phyloP scores from a whole-genome alignment of 1,140 invertebrate genomes.

The Hylaeus anthracinus region DNA sequence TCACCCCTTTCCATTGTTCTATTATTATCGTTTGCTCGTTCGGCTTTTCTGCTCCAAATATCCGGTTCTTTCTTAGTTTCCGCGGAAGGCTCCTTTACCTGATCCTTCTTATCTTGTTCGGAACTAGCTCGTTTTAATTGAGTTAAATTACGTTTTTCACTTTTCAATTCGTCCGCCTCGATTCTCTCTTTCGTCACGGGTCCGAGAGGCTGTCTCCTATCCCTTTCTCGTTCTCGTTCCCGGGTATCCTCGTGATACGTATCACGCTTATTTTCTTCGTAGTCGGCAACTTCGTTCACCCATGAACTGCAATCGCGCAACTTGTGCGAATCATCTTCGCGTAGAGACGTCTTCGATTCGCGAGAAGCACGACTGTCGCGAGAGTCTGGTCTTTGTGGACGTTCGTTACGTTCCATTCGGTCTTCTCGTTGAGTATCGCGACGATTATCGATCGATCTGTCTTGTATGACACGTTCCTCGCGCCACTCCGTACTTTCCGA shows the following conservation, averaged over 20 bases:
- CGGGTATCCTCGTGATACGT: conserved; percentile 73
- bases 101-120: conserved; percentile 75
- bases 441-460: conserved; percentile 61
- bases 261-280: conserved; percentile 78
- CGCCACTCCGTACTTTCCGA: conserved; percentile 70
- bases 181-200: conserved; percentile 85
- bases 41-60: conserved; percentile 71
- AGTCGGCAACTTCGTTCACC: conserved; percentile 79
- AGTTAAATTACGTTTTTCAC: conserved; percentile 82
- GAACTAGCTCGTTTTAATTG: conserved; percentile 79
- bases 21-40: conserved; percentile 53
- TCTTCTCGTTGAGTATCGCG: conserved; percentile 68
- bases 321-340: conserved; percentile 77
- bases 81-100: conserved; percentile 60
- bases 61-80: conserved; percentile 76
- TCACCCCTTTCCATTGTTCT: conserved; percentile 54
- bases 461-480: conserved; percentile 67
- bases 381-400: conserved; percentile 84
- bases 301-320: conserved; percentile 76
- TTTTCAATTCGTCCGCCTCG: conserved; percentile 83
- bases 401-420: conserved; percentile 76
- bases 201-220: conserved; percentile 80
- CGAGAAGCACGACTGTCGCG: conserved; percentile 82
- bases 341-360: conserved; percentile 81
- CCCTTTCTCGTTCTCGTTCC: conserved; percentile 64